Conservation (phyloP, 2,113 vertebrate genomes). For the Acrocephalus kingi region DNA sequence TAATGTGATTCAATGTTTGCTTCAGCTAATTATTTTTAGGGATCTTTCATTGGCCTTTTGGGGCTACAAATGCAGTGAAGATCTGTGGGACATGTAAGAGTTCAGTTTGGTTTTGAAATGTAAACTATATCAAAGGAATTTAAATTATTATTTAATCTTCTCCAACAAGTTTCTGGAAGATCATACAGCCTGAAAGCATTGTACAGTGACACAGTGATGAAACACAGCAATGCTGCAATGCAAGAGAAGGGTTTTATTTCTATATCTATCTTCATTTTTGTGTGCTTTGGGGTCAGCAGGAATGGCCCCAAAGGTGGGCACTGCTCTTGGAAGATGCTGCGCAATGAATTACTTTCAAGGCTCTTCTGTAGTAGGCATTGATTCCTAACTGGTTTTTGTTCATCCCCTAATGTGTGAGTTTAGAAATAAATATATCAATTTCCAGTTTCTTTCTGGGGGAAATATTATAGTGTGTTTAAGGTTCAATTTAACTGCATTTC, state of each 20-base stretch:
- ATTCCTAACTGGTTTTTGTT: not conserved
- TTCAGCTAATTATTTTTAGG: slow-evolving; percentile 56
- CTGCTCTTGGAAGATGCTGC: not conserved
- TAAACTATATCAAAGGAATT: not conserved
- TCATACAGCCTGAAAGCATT: not conserved
- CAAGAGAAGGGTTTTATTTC: not conserved
- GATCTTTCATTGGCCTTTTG: slow-evolving; percentile 31
- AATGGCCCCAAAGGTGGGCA: not conserved
- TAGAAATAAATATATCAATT: not conserved
- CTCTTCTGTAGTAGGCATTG: not conserved
- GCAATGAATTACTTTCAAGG: not conserved
- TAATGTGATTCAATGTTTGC: slow-evolving; percentile 47
- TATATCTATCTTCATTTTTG: not conserved
- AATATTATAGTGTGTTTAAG: not conserved
- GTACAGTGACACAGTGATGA: not conserved
- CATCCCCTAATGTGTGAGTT: not conserved
- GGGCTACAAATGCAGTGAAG: not conserved
- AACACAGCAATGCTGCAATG: not conserved
- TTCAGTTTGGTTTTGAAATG: slow-evolving; percentile 7
- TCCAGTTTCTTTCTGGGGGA: not conserved
- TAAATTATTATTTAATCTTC: not conserved
- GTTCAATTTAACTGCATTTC: not conserved
- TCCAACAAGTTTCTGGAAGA: not conserved
- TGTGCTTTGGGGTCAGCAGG: not conserved
- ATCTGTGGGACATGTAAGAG: fast-evolving